These are phyloP conservation scores for Melipona bicolor DNA, from an alignment of 2,888 invertebrate species.

Conservation along the genomic window DNA sequence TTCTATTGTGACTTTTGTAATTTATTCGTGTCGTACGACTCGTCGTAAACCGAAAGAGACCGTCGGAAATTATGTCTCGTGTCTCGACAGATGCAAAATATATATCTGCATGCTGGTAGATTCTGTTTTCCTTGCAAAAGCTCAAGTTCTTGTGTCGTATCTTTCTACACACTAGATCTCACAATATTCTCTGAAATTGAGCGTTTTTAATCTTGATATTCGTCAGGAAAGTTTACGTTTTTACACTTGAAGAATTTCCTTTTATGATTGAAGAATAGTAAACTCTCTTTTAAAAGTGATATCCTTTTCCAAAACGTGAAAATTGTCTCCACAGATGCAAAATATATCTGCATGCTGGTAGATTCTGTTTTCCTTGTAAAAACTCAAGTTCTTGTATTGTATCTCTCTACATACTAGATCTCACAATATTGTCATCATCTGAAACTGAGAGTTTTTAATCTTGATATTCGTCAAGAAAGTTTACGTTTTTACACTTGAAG, in stretches of 20 bases:
- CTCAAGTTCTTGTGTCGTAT: neutral
- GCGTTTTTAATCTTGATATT: neutral
- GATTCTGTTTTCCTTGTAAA: neutral
- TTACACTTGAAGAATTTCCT: neutral
- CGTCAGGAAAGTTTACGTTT: neutral
- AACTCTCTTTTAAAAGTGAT: too few species aligned
- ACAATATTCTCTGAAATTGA: neutral
- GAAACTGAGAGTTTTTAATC: too few species aligned
- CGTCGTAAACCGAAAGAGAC: neutral
- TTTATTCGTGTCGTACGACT: neutral
- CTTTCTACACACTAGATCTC: neutral
- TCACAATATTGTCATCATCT: neutral
- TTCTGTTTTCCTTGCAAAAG: neutral
- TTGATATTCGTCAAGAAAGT: neutral
- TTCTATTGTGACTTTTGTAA: constrained; percentile 14
- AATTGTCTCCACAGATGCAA: neutral
- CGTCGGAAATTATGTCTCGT: neutral
- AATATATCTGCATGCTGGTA: neutral
- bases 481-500: neutral
- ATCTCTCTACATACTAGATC: neutral
- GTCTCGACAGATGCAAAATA: too few species aligned
- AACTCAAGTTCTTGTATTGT: neutral
- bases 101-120: neutral
- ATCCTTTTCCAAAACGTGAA: neutral
- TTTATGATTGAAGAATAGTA: too few species aligned